phyloP scores from a whole-genome alignment of 2,113 vertebrate genomes.

The Cepphus grylle region DNA sequence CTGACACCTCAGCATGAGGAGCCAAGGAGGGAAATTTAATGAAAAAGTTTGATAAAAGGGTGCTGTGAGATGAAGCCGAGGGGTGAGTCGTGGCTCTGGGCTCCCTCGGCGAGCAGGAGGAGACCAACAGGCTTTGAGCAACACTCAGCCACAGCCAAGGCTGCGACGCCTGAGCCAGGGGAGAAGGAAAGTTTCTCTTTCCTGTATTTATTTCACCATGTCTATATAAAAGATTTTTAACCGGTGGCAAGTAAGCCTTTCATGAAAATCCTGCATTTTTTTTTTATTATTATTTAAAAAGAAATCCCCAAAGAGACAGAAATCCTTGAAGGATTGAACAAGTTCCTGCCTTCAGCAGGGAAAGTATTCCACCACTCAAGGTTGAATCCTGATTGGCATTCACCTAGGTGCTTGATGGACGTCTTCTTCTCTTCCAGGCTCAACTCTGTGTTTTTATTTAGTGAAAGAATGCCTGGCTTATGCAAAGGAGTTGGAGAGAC shows the following conservation, averaged over 20 bases:
- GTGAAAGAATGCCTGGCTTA: background rate
- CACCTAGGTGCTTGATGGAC: background rate
- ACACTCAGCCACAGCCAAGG: background rate
- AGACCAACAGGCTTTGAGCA: background rate
- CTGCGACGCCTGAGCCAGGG: accelerated
- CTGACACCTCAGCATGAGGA: accelerated
- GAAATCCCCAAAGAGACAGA: background rate
- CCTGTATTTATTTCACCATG: background rate
- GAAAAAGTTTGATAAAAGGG: background rate
- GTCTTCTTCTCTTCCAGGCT: background rate
- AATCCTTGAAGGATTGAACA: background rate
- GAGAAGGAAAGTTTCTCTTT: background rate
- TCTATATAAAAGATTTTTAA: background rate
- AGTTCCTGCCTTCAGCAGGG: background rate
- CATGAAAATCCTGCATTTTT: background rate
- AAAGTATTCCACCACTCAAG: background rate
- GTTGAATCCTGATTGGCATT: background rate
- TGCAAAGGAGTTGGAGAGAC: background rate
- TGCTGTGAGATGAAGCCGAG: background rate
- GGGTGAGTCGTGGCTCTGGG: background rate
- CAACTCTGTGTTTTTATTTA: background rate
- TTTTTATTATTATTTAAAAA: background rate
- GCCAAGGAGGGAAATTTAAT: background rate
- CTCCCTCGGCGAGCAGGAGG: background rate
- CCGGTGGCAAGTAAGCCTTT: background rate